Evolutionary conservation across 2,797 vertebrate species (phyloP).

Genomic region (Micromesistius poutassou): DNA sequence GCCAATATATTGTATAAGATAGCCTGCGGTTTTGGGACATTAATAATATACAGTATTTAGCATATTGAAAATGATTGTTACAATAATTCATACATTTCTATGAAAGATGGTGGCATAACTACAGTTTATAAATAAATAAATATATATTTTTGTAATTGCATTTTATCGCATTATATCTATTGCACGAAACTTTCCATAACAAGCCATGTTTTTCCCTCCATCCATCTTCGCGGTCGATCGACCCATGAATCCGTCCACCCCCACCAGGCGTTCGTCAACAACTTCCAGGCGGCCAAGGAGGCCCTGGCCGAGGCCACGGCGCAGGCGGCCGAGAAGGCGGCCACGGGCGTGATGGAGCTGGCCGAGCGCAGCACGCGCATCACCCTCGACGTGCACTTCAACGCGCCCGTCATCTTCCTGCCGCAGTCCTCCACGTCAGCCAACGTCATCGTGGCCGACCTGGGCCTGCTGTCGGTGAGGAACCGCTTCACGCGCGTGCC

Average conservation of each 20-base stretch:
- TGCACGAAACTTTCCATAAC: not conserved
- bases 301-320: slow-evolving; percentile 92
- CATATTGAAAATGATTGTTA: not conserved
- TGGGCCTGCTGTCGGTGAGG: slow-evolving; percentile 86
- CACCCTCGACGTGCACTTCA: slow-evolving; percentile 85
- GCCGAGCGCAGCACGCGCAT: slow-evolving; percentile 86
- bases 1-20: not conserved
- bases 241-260: not conserved
- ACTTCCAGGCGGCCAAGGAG: slow-evolving; percentile 92
- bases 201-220: not conserved
- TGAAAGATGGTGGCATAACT: not conserved
- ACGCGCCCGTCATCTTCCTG: slow-evolving; percentile 91
- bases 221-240: not conserved
- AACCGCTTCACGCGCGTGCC: slow-evolving; percentile 83
- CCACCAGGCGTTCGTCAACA: slow-evolving; percentile 87
- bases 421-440: slow-evolving; percentile 88
- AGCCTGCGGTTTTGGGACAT: too few relatives aligned
- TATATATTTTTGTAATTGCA: not conserved
- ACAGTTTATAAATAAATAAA: not conserved
- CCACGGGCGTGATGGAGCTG: slow-evolving; percentile 90
- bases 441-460: slow-evolving; percentile 92
- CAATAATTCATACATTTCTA: not conserved
- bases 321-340: slow-evolving; percentile 92
- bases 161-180: not conserved
- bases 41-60: too few relatives aligned